Evolutionary conservation across 2,888 invertebrate species (phyloP).

Genomic region (Lathronympha strigana): DNA sequence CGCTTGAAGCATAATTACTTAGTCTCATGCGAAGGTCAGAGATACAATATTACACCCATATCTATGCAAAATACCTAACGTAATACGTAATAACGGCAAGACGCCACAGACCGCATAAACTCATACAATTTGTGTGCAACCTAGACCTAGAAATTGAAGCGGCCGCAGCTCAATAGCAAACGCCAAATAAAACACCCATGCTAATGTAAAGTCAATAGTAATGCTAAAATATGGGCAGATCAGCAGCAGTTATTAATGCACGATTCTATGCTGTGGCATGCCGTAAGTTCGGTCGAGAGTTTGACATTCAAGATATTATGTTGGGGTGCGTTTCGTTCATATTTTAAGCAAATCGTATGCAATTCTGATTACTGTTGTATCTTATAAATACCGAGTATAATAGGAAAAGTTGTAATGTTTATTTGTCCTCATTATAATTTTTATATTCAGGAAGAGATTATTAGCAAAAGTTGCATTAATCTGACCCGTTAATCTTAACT

Average conservation of each 20-base stretch:
- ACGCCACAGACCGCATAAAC: constrained; percentile 27
- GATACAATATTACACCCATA: not conserved
- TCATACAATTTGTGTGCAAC: constrained; percentile 38
- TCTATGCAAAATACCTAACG: constrained; percentile 20
- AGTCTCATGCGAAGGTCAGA: not conserved
- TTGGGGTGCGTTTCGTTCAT: constrained; percentile 13
- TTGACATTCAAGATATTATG: constrained; percentile 25
- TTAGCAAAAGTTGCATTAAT: not conserved
- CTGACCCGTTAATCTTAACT: constrained; percentile 1
- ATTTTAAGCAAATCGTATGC: not conserved
- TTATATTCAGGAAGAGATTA: not conserved
- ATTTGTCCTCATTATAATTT: too few species aligned
- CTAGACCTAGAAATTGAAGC: constrained; percentile 38
- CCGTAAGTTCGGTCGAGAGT: constrained; percentile 22
- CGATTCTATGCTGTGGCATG: constrained; percentile 24
- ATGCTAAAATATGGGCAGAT: constrained; percentile 35
- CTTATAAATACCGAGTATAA: not conserved
- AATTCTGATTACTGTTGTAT: not conserved
- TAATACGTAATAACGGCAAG: constrained; percentile 26
- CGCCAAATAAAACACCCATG: constrained; percentile 40
- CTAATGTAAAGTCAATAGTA: constrained; percentile 39
- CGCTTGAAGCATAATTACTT: not conserved
- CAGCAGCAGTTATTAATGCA: constrained; percentile 25
- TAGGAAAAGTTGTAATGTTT: too few species aligned
- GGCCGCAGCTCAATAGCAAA: constrained; percentile 33